Base-by-base conservation (phyloP, 2,888 invertebrate genomes). In the Plagodis pulveraria region DNA sequence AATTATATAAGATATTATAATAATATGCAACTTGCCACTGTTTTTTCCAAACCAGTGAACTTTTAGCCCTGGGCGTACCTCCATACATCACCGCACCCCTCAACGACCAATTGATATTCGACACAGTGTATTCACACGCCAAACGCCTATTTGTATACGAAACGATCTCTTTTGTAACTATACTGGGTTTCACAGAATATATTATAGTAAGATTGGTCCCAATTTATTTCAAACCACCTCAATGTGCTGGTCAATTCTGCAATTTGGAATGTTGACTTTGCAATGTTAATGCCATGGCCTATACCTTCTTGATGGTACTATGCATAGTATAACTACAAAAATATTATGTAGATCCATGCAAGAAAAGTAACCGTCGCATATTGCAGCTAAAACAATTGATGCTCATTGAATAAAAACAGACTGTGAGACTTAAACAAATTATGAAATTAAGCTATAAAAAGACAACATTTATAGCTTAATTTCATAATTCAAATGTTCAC, bases 51-150 rank as follows among this genome's bases (percentile, higher is more conserved):
- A 51, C 35, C 60, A 52, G 46, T 42, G 46, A 49, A 50, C 51
- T 42, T 43, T 47, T 45, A 40, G 46, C 35, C 42, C 48, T 32
- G 80, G 80, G 83, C 76, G 77, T 70, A 57, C 62, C 69, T 67
- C 73, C 74, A 77, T 77, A 80, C 77, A 78, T 86, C 82, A 80
- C 73, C 77, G 73, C 72, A 69, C 72, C 73, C 74, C 77, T 70
- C 76, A 72, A 79, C 69, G 71, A 66, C 77, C 87, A 86, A 90
- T 91, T 88, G 88, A 86, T 87, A 89, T 91, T 86, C 89, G 89
- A 88, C 87, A 89, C 89, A 89, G 79, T 83, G 80, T 76, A 84
- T 87, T 87, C 88, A 87, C 90, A 88, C 87, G 84, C 84, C 84
- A 84, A 85, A 84, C 78, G 80, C 81, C 82, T 82, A 87, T 90